Evolutionary conservation across 35 echinoderm and acorn worm species (phyloP), one percentile per base, ranked within the genome.

Genomic region (Anneissia japonica): DNA sequence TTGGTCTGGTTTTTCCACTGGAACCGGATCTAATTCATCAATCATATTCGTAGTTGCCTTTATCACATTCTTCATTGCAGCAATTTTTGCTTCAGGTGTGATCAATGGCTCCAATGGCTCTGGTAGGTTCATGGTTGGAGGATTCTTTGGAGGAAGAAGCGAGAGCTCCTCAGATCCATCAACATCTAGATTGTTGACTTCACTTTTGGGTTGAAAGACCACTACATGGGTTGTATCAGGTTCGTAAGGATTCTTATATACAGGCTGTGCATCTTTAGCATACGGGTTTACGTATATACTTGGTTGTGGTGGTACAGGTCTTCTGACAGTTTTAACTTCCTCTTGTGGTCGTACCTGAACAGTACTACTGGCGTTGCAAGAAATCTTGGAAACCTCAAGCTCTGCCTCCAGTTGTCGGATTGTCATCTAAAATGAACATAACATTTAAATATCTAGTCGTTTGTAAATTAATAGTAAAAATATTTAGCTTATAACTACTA

Each of bases 251-350:
- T 64, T 64, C 9, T 64, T 26, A 23, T 64, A 64, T 23, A 64
- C 19, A 4, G 74, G 84, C 0, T 45, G n/a, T 19, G 82, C 19
- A 19, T 39, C 34, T 77, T 93, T 45, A 79, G 32, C 72, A 45
- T 94, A 94, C n/a, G 92, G 92, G 88, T 94, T 93, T 30, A 34
- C 51, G 51, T 64, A 64, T 9, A 64, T 64, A 64, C 51, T 64
- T 43, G 40, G 40, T 14, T 6, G 4, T 14, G 40, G 4, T 64
- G 51, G 51, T 64, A 19, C 26, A 6, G 40, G 40, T 64, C 51
- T 64, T 64, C 51, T 64, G 1, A 64, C 51, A 19, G 51, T 9
- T 19, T 23, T 26, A 19, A 2, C 19, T 64, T 6, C 9, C 26
- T 3, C 21, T 64, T 9, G 9, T 64, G 51, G 9, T 64, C 10